Conservation (phyloP, 2,113 vertebrate species). For the Irena cyanogastra region DNA sequence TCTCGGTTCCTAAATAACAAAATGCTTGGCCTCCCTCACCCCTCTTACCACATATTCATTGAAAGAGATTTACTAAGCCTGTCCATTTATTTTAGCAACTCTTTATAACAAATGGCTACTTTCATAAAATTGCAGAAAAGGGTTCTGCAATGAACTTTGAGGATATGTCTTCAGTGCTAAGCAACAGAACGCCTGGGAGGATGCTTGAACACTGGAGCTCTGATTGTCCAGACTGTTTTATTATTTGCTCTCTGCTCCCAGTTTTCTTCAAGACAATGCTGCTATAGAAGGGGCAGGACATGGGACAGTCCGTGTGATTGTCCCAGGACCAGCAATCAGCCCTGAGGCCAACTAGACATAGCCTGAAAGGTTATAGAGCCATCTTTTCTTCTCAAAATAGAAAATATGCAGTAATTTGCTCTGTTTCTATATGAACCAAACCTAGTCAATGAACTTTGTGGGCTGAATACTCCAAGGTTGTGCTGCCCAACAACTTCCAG, state of each 20-base stretch:
- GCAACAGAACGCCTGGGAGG: not conserved
- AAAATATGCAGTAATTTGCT: conserved; percentile 1
- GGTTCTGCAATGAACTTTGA: not conserved
- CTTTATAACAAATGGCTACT: not conserved
- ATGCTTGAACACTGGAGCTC: not conserved
- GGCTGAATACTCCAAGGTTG: not conserved
- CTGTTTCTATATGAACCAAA: not conserved
- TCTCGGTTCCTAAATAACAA: not conserved
- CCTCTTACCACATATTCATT: not conserved
- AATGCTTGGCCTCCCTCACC: fast-evolving
- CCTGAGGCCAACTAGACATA: not conserved
- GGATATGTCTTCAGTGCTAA: not conserved
- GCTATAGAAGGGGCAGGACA: not conserved
- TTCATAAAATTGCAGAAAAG: not conserved
- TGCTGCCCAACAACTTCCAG: not conserved
- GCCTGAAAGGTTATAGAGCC: not conserved
- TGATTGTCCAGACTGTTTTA: conserved; percentile 5
- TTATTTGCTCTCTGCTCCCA: not conserved
- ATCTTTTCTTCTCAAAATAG: conserved; percentile 38
- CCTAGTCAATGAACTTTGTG: conserved; percentile 4
- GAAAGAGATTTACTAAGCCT: not conserved
- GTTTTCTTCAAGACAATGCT: conserved; percentile 10
- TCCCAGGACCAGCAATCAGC: not conserved
- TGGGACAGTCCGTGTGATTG: not conserved
- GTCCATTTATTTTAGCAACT: not conserved